Evolutionary conservation across 2,797 vertebrate species (phyloP), one percentile per base, ranked within the genome.

Genomic region (Phalanger gymnotis): DNA sequence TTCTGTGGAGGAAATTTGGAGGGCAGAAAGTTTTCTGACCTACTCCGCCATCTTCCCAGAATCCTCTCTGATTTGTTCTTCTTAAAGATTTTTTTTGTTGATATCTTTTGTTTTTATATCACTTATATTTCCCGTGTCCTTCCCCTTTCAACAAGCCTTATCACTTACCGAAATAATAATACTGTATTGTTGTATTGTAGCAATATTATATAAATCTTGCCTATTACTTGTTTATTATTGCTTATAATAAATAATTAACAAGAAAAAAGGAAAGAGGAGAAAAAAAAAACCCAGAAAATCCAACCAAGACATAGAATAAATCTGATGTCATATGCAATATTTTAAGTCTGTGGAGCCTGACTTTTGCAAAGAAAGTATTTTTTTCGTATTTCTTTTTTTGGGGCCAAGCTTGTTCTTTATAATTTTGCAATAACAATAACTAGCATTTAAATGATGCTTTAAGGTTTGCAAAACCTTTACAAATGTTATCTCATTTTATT

Each of bases 361-460:
- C n/a, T 22, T 81, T 81, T 81, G 40, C 66, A 81, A 81, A 81
- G 40, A 47, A 73, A 73, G 34, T 73, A 3, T 73, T 34, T 73
- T 73, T 73, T 73, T 73, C 14, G 19, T 73, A n/a, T 40, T 19
- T 66, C 34, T 9, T 81, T 57, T 66, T 81, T 81, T 5, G n/a
- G 66, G 19, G 19, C 7, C 40, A 73, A 73, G 4, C 9, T 47
- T 81, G 73, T 47, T 47, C 40, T 81, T 81, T 81, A 9, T 81
- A 81, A 47, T 10, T 93, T 58, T 91, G 90, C 90, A 87, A 95
- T 28, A 73, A 19, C 53, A 89, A 89, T 91, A 93, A 54, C 87
- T 90, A 92, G 73, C 96, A 91, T 96, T 97, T 96, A 87, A 87
- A 89, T 66, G 57, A 94, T 53, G 92, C 73, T 94, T 94, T 54